phyloP scores from a whole-genome alignment of 2,113 vertebrate genomes.

The Pachyramphus minor region DNA sequence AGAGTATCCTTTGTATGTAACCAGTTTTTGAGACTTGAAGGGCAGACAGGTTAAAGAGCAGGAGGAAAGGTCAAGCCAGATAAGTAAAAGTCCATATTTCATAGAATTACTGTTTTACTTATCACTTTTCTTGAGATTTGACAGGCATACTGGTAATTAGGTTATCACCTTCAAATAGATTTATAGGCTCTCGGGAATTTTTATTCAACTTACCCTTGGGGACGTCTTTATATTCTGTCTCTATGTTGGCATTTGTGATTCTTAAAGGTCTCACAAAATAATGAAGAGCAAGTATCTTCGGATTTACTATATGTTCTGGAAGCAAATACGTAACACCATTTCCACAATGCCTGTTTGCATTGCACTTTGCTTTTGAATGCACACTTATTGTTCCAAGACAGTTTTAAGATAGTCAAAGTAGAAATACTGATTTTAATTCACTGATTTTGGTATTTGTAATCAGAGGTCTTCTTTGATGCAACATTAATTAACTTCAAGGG shows the following conservation, averaged over 20 bases:
- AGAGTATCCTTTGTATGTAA: not conserved
- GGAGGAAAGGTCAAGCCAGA: conserved; percentile 42
- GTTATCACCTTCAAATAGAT: conserved; percentile 64
- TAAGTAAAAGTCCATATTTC: conserved; percentile 64
- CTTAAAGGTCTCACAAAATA: conserved; percentile 43
- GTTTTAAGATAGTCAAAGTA: not conserved
- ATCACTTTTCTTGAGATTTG: conserved; percentile 50
- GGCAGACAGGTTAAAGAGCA: conserved; percentile 49
- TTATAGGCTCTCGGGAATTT: conserved; percentile 57
- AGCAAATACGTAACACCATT: not conserved
- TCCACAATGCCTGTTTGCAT: not conserved
- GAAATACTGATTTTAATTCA: not conserved
- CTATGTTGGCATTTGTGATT: conserved; percentile 15
- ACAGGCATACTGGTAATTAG: conserved; percentile 43
- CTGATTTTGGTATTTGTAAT: not conserved
- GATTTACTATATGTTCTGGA: not conserved
- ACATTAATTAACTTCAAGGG: conserved; percentile 9
- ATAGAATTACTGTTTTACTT: conserved; percentile 64
- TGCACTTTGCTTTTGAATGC: not conserved
- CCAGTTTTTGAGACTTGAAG: conserved; percentile 36
- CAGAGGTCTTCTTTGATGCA: not conserved
- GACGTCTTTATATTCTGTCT: conserved; percentile 37
- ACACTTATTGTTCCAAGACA: not conserved
- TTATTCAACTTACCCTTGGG: conserved; percentile 59
- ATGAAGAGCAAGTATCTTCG: not conserved